Evolutionary conservation across 2,888 invertebrate species (phyloP).

Genomic region (Entomobrya proxima): DNA sequence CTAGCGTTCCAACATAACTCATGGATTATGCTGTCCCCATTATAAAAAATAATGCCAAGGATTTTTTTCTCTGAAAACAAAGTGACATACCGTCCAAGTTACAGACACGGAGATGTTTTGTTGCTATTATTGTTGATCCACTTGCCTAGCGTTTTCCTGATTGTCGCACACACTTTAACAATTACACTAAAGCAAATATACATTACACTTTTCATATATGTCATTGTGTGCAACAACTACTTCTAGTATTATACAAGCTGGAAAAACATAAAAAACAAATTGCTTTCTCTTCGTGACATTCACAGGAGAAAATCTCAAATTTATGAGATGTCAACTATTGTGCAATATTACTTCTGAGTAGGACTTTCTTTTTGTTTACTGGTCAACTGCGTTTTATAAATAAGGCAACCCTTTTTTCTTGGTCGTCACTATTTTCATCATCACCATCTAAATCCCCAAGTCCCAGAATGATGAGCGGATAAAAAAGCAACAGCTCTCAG

Average conservation of each 20-base stretch:
- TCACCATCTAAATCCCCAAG: not conserved
- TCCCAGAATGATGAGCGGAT: not conserved
- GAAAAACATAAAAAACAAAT: not conserved
- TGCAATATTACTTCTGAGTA: not conserved
- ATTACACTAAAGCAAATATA: too few relatives aligned
- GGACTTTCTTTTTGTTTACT: not conserved
- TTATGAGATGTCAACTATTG: not conserved
- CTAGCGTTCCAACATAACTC: too few relatives aligned
- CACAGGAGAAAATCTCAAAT: not conserved
- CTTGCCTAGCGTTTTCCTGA: too few relatives aligned
- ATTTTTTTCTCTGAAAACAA: too few relatives aligned
- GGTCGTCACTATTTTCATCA: not conserved
- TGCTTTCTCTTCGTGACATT: not conserved
- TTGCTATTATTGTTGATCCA: too few relatives aligned
- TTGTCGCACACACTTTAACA: too few relatives aligned
- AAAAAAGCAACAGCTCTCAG: too few relatives aligned
- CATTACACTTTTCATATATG: not conserved
- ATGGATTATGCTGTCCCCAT: too few relatives aligned
- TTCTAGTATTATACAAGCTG: not conserved
- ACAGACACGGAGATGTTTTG: too few relatives aligned
- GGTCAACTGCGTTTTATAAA: too few relatives aligned
- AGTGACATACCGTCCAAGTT: too few relatives aligned
- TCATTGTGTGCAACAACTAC: not conserved
- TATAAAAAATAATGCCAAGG: too few relatives aligned
- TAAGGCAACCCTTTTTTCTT: not conserved